Evolutionary conservation across 2,888 invertebrate genomes (phyloP).

Genomic region (Melolontha melolontha): DNA sequence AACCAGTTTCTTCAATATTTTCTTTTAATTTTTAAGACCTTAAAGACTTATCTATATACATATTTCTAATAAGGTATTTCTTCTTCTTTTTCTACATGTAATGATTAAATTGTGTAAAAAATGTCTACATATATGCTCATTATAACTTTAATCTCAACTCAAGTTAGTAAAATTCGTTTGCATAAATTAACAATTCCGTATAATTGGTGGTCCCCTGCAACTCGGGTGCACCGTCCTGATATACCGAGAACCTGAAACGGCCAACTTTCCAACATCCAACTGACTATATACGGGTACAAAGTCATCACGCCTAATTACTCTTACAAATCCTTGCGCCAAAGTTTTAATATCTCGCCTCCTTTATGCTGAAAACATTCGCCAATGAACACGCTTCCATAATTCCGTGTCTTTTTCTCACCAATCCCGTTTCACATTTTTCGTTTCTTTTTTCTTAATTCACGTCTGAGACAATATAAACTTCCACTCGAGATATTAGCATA

Average conservation of each 20-base stretch:
- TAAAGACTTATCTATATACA: not conserved
- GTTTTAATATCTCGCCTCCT: constrained; percentile 57
- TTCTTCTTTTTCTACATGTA: not conserved
- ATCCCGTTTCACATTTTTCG: constrained; percentile 7
- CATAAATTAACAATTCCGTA: constrained; percentile 59
- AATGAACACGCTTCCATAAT: constrained; percentile 30
- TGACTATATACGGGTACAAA: constrained; percentile 45
- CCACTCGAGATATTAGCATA: constrained; percentile 45
- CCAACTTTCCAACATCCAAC: constrained; percentile 48
- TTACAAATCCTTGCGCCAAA: constrained; percentile 58
- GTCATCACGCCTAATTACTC: constrained; percentile 60
- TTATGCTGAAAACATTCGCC: constrained; percentile 47
- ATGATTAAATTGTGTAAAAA: not conserved
- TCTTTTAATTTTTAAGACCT: too few species aligned
- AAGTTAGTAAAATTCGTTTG: constrained; percentile 56
- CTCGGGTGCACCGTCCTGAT: constrained; percentile 52
- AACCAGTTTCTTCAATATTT: too few species aligned
- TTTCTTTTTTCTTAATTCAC: constrained; percentile 26
- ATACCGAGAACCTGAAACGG: constrained; percentile 42
- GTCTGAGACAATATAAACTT: constrained; percentile 37
- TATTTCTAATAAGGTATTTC: not conserved
- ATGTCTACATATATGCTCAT: constrained; percentile 26
- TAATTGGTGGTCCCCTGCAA: constrained; percentile 52
- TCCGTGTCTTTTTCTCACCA: constrained; percentile 1
- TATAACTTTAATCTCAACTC: constrained; percentile 44